A percentile compares a stretch with the other conserved stretches of the same genome.
Conservation (phyloP, 2,888 invertebrate species). For the Dicyrtomina minuta region DNA sequence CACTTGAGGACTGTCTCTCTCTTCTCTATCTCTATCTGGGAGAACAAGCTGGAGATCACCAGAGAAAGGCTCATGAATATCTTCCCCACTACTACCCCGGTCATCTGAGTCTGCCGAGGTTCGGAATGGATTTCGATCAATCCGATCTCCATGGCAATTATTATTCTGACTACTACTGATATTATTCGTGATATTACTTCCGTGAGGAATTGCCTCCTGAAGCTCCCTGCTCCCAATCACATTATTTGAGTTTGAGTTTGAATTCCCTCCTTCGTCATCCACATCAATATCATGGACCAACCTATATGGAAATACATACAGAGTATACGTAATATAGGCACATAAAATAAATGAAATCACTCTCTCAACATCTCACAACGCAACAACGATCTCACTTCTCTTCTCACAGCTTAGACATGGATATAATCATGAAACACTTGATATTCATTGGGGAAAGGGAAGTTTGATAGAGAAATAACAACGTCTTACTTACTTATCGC, state of each 20-base stretch:
- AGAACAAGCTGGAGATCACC: conserved; percentile 51
- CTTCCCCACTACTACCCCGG: conserved; percentile 21
- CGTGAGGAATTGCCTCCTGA: not conserved
- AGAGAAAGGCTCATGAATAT: conserved; percentile 51
- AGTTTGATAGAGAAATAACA: too few relatives aligned
- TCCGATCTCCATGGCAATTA: not conserved
- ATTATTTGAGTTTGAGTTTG: conserved; percentile 13
- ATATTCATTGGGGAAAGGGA: too few relatives aligned
- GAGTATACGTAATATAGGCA: conserved; percentile 31
- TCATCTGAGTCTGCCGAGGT: conserved; percentile 10
- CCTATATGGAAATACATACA: conserved; percentile 59
- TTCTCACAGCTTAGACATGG: too few relatives aligned
- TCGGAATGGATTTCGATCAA: not conserved
- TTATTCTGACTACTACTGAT: not conserved
- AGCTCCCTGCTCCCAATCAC: not conserved
- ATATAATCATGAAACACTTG: too few relatives aligned
- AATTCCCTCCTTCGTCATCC: conserved; percentile 61
- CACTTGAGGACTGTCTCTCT: conserved; percentile 49
- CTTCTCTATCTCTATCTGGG: conserved; percentile 49
- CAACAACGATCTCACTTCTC: too few relatives aligned
- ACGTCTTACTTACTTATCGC: too few relatives aligned
- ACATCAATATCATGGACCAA: conserved; percentile 80
- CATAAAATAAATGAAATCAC: too few relatives aligned
- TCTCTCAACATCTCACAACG: too few relatives aligned
- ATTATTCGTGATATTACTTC: not conserved